Evolutionary conservation across 2,113 vertebrate species (phyloP).

Genomic region (Butastur rufipennis): DNA sequence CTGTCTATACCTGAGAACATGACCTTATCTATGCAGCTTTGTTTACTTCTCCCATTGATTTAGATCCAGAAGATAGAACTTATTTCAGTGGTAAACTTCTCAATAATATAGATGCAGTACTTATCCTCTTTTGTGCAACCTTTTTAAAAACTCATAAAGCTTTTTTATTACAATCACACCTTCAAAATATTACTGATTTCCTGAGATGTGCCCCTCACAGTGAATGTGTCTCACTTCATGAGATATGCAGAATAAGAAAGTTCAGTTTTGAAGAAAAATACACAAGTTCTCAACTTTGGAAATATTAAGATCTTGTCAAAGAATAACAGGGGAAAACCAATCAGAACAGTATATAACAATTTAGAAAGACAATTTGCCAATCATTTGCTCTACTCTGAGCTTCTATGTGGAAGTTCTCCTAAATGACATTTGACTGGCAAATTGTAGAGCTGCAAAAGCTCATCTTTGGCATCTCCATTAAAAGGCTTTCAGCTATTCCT

Average conservation of each 20-base stretch:
- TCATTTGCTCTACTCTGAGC: background rate
- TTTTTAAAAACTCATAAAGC: background rate
- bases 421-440: conserved; percentile 55
- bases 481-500: conserved; percentile 58
- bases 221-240: background rate
- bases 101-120: rapidly evolving
- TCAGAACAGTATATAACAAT: background rate
- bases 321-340: background rate
- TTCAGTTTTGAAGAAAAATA: background rate
- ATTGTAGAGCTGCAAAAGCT: conserved; percentile 42
- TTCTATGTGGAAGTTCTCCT: conserved; percentile 1
- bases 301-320: background rate
- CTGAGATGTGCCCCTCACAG: background rate
- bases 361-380: conserved; percentile 14
- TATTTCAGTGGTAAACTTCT: background rate
- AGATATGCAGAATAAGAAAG: background rate
- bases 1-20: background rate
- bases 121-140: background rate
- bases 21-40: background rate
- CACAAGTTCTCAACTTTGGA: background rate
- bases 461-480: conserved; percentile 52
- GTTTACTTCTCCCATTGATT: background rate
- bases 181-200: background rate
- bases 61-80: background rate
- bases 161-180: background rate